Evolutionary conservation across 2,797 vertebrate species (phyloP).

Genomic region (Natrix natrix): DNA sequence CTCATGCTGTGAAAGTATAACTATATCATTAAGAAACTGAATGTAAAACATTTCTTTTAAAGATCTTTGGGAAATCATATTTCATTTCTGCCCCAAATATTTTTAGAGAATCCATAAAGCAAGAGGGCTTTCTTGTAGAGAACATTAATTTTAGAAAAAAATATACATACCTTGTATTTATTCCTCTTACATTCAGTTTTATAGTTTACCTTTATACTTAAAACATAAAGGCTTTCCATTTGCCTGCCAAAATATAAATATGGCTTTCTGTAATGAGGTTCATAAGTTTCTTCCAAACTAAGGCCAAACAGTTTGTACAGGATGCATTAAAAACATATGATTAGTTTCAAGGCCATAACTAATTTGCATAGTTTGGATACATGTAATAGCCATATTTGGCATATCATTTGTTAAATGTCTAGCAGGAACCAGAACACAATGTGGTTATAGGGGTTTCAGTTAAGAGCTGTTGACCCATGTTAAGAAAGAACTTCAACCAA

Average conservation of each 20-base stretch:
- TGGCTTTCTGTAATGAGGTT: not conserved
- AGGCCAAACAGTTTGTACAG: not conserved
- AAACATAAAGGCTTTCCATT: not conserved
- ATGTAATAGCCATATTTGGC: not conserved
- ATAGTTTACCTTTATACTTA: not conserved
- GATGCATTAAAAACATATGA: slow-evolving; percentile 4
- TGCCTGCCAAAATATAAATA: slow-evolving; percentile 18
- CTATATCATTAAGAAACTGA: slow-evolving; percentile 33
- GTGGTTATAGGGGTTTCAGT: not conserved
- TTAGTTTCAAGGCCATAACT: not conserved
- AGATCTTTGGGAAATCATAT: not conserved
- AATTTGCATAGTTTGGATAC: slow-evolving; percentile 1
- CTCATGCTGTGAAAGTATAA: not conserved
- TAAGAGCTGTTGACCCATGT: not conserved
- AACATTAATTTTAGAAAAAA: slow-evolving; percentile 7
- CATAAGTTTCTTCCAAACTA: not conserved
- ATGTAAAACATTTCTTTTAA: slow-evolving; percentile 16
- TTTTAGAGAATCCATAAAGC: not conserved
- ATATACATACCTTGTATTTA: not conserved
- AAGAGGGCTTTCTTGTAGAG: not conserved
- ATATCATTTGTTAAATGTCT: not conserved
- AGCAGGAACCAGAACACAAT: not conserved
- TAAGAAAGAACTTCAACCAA: not conserved
- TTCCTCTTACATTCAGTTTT: not conserved
- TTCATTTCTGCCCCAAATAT: not conserved